A percentile compares a stretch with the other conserved stretches of the same genome.
Conservation (phyloP, 2,888 invertebrate species). For the Diarsia dahlii region DNA sequence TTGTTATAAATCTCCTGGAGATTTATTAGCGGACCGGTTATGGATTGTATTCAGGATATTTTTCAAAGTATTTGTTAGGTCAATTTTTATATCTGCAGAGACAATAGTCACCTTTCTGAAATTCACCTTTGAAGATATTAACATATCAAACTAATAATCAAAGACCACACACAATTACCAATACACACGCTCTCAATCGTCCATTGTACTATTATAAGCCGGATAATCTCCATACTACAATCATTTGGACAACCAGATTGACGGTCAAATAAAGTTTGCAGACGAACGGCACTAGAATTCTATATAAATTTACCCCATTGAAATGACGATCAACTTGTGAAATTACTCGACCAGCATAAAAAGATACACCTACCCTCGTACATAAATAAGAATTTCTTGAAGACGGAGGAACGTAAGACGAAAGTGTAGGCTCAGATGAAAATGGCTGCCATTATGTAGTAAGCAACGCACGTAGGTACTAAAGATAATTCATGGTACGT, state of each 20-base stretch:
- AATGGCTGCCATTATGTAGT: constrained; percentile 58
- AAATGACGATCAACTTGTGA: constrained; percentile 86
- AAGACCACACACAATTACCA: constrained; percentile 61
- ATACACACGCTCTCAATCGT: constrained; percentile 72
- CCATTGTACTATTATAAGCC: constrained; percentile 76
- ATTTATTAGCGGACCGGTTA: too few relatives aligned
- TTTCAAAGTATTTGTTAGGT: not conserved
- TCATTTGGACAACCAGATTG: constrained; percentile 76
- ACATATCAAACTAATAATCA: constrained; percentile 48
- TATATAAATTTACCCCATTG: constrained; percentile 85
- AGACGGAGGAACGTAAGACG: constrained; percentile 20
- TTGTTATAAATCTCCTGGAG: too few relatives aligned
- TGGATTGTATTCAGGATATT: not conserved
- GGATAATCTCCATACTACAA: constrained; percentile 77
- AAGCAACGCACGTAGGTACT: constrained; percentile 79
- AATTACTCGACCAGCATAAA: constrained; percentile 78
- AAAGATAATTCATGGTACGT: constrained; percentile 84
- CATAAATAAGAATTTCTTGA: constrained; percentile 40
- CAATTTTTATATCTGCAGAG: not conserved
- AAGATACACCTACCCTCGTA: constrained; percentile 68
- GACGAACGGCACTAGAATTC: constrained; percentile 79
- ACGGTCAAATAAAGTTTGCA: constrained; percentile 82
- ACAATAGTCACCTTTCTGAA: not conserved
- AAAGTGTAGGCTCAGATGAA: constrained; percentile 59
- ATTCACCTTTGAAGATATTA: constrained; percentile 29